phyloP scores from a whole-genome alignment of 2,888 invertebrate species.

The Dynastes tityus region DNA sequence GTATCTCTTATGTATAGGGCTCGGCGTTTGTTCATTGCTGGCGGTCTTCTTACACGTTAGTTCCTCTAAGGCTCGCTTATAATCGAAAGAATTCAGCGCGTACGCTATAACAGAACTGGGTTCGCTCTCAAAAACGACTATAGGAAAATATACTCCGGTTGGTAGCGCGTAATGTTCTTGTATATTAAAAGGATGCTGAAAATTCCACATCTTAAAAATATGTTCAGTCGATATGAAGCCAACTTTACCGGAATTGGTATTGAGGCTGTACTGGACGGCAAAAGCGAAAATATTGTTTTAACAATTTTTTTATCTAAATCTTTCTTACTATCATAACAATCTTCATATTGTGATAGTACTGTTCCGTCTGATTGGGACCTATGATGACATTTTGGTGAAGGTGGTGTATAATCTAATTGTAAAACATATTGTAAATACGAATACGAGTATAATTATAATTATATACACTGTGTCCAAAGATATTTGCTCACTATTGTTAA shows the following conservation, averaged over 20 bases:
- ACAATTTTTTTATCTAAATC: conserved; percentile 76
- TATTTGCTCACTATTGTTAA: no score
- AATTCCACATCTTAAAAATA: conserved; percentile 64
- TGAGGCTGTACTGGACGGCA: conserved; percentile 73
- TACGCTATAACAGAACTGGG: conserved; percentile 91
- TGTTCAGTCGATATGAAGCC: background rate
- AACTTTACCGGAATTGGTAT: conserved; percentile 67
- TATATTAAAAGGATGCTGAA: conserved; percentile 75
- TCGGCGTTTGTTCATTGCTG: conserved; percentile 68
- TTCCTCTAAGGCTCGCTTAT: conserved; percentile 77
- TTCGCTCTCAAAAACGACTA: conserved; percentile 86
- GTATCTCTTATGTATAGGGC: conserved; percentile 72
- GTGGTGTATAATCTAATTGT: conserved; percentile 59
- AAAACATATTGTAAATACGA: conserved; percentile 40
- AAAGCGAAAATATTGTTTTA: conserved; percentile 79
- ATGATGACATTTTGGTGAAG: conserved; percentile 66
- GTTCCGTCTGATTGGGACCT: conserved; percentile 70
- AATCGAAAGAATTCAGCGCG: conserved; percentile 82
- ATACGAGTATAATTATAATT: background rate
- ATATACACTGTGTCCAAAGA: background rate
- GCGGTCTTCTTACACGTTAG: conserved; percentile 52
- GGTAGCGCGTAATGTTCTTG: conserved; percentile 83
- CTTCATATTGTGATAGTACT: conserved; percentile 63
- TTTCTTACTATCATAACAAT: conserved; percentile 67
- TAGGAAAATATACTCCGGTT: conserved; percentile 74